These are phyloP conservation scores for Hirudinaria manillensis DNA, from an alignment of 2,888 invertebrate genomes.

Conservation along the genomic window DNA sequence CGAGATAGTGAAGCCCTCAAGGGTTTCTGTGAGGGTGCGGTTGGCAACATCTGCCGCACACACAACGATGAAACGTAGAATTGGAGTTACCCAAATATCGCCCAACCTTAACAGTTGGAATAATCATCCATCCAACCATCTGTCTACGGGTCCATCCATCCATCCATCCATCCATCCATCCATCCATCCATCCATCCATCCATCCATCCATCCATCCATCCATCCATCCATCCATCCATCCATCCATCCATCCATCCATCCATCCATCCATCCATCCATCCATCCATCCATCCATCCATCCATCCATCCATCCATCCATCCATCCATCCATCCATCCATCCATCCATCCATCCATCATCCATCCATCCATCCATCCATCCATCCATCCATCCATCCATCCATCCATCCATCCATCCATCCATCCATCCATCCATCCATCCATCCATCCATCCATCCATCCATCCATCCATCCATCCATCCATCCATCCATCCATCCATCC, in stretches of 20 bases:
- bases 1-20: too few relatives aligned
- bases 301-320: conserved; percentile 14
- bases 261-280: conserved; percentile 22
- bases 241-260: conserved; percentile 22
- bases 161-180: conserved; percentile 9
- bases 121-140: too few relatives aligned
- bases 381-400: conserved; percentile 17
- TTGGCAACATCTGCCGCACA: too few relatives aligned
- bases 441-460: conserved; percentile 13
- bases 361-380: too few relatives aligned
- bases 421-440: conserved; percentile 19
- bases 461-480: conserved; percentile 3
- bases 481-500: conserved; percentile 2
- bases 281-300: conserved; percentile 19
- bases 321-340: not conserved
- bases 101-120: too few relatives aligned
- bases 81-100: too few relatives aligned
- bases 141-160: too few relatives aligned
- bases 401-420: conserved; percentile 15
- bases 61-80: too few relatives aligned
- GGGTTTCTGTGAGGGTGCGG: too few relatives aligned
- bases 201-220: conserved; percentile 22
- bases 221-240: conserved; percentile 20
- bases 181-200: conserved; percentile 18
- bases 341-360: too few relatives aligned